Conservation (phyloP, 2,797 vertebrate genomes). For the Oreochromis grahami region DNA sequence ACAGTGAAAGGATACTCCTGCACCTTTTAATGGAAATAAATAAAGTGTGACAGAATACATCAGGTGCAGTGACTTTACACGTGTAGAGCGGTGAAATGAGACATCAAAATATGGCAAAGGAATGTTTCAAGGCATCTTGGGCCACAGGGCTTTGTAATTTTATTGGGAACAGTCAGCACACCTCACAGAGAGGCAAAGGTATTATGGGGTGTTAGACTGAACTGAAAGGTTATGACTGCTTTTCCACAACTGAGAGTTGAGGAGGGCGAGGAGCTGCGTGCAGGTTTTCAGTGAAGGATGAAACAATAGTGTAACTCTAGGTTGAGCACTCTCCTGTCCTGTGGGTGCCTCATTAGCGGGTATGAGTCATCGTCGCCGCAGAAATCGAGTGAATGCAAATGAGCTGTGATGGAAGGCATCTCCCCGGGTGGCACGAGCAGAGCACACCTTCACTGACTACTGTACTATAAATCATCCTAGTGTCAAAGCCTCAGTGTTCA, state of each 20-base stretch:
- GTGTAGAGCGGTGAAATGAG: neutral
- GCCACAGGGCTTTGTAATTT: neutral
- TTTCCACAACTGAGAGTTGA: neutral
- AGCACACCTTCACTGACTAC: conserved; percentile 19
- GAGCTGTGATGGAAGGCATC: conserved; percentile 51
- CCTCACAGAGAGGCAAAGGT: neutral
- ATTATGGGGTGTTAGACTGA: neutral
- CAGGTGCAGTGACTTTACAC: neutral
- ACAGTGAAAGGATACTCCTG: neutral
- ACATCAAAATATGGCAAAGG: neutral
- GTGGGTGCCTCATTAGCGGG: conserved; percentile 56
- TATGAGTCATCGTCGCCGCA: conserved; percentile 41
- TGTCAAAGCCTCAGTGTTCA: conserved; percentile 28
- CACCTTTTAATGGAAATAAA: neutral
- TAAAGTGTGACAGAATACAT: neutral
- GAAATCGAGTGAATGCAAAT: conserved; percentile 60
- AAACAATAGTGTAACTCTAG: conserved; percentile 19
- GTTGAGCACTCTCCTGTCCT: conserved; percentile 23
- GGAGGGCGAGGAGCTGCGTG: neutral
- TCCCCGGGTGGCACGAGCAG: conserved; percentile 29
- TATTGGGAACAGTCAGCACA: neutral
- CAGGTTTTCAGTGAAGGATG: conserved; percentile 1
- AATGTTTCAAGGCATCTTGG: neutral
- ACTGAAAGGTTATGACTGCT: neutral
- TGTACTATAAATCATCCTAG: conserved; percentile 46